Evolutionary conservation across 2,113 vertebrate genomes (phyloP).

Genomic region (Bambusicola thoracicus): DNA sequence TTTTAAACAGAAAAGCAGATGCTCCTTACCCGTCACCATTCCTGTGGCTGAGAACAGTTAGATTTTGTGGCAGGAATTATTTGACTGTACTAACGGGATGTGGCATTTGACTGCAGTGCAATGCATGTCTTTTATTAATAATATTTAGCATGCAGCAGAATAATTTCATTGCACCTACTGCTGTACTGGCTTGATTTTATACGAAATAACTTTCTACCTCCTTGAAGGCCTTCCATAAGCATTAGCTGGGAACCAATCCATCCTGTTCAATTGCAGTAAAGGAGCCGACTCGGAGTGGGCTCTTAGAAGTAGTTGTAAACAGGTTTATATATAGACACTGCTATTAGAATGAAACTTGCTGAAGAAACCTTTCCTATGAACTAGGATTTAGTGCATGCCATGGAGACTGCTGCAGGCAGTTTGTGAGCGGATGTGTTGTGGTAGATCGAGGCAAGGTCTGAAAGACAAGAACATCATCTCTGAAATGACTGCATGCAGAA

Average conservation of each 20-base stretch:
- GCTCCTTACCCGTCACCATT: background rate
- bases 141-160: slow-evolving; percentile 54
- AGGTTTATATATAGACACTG: slow-evolving; percentile 44
- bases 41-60: background rate
- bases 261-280: slow-evolving; percentile 37
- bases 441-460: background rate
- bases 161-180: slow-evolving; percentile 52
- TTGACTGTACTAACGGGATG: slow-evolving; percentile 40
- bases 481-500: background rate
- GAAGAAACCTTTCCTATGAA: background rate
- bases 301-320: slow-evolving; percentile 43
- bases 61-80: slow-evolving; percentile 67
- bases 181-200: background rate
- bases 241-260: slow-evolving; percentile 54
- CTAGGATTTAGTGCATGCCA: background rate
- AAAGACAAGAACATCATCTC: background rate
- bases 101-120: slow-evolving; percentile 31
- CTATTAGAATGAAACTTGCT: background rate
- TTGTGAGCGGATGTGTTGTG: background rate
- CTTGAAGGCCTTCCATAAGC: slow-evolving; percentile 59
- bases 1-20: background rate
- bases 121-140: slow-evolving; percentile 29
- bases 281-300: slow-evolving; percentile 34
- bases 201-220: slow-evolving; percentile 57
- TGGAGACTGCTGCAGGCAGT: background rate